phyloP scores from a whole-genome alignment of 1,140 invertebrate species.

The Lepidostoma basale region DNA sequence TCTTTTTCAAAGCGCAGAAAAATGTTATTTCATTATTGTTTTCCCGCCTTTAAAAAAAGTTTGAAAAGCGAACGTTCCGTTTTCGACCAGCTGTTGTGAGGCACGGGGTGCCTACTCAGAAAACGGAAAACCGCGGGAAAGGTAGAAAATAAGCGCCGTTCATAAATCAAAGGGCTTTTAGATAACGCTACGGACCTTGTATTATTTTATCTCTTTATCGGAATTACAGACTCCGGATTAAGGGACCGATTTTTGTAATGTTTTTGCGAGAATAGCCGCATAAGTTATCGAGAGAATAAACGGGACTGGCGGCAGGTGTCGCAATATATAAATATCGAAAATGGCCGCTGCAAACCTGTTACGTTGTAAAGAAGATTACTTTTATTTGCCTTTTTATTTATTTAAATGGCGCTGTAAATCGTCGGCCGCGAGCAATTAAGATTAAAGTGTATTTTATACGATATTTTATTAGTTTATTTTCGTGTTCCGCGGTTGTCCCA shows the following conservation, averaged over 20 bases:
- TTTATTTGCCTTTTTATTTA: slow-evolving; percentile 32
- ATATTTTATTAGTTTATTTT: slow-evolving; percentile 24
- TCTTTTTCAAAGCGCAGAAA: too few relatives aligned
- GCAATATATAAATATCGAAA: slow-evolving; percentile 42
- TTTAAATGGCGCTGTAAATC: slow-evolving; percentile 31
- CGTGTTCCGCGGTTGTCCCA: neutral
- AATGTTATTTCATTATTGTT: too few relatives aligned
- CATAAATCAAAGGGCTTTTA: slow-evolving; percentile 42
- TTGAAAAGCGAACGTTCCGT: slow-evolving; percentile 12
- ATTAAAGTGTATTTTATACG: slow-evolving; percentile 17
- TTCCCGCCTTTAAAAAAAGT: too few relatives aligned
- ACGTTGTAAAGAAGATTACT: slow-evolving; percentile 28
- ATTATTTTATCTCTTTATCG: slow-evolving; percentile 46
- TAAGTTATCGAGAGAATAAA: slow-evolving; percentile 38
- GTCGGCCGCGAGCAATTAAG: slow-evolving; percentile 16
- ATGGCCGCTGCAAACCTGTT: slow-evolving; percentile 15
- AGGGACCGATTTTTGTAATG: slow-evolving; percentile 17
- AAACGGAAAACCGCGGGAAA: slow-evolving; percentile 44
- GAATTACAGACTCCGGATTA: slow-evolving; percentile 42
- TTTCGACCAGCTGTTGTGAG: slow-evolving; percentile 26
- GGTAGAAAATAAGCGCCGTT: slow-evolving; percentile 40
- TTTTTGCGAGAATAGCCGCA: neutral
- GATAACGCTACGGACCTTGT: slow-evolving; percentile 40
- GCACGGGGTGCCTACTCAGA: slow-evolving; percentile 14
- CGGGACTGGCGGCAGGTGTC: slow-evolving; percentile 39